These are phyloP conservation scores for Psammodynastes pulverulentus DNA, from an alignment of 2,113 vertebrate genomes.

Conservation along the genomic window DNA sequence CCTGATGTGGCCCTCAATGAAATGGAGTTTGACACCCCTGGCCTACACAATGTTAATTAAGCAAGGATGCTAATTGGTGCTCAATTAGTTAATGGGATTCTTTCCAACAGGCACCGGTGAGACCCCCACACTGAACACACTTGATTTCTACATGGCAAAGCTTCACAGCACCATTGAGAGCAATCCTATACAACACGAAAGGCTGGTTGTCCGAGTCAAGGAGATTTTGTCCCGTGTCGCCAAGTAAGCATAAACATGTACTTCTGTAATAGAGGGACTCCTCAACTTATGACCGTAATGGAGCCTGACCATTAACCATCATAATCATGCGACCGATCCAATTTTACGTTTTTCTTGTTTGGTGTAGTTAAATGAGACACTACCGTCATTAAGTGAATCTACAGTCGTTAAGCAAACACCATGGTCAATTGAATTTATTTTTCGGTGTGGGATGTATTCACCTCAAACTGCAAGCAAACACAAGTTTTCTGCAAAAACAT, in stretches of 20 bases:
- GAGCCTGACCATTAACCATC: background rate
- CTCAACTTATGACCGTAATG: background rate
- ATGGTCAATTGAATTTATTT: background rate
- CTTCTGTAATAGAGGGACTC: background rate
- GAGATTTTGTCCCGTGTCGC: constrained; percentile 91
- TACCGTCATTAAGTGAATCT: background rate
- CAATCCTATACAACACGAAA: constrained; percentile 87
- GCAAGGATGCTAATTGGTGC: background rate
- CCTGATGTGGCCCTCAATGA: no score
- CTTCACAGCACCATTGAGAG: constrained; percentile 86
- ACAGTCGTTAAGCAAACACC: background rate
- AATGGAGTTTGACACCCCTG: no score
- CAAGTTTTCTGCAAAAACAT: background rate
- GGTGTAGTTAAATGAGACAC: background rate
- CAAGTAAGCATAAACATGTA: constrained; percentile 71
- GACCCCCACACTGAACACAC: constrained; percentile 85
- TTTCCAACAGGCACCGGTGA: constrained; percentile 81
- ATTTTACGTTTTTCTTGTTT: background rate
- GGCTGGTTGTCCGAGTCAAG: constrained; percentile 83
- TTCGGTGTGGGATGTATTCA: background rate
- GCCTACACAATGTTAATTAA: background rate
- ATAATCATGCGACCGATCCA: background rate
- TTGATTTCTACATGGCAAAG: constrained; percentile 94
- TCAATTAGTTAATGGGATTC: background rate
- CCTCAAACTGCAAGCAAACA: background rate